These are phyloP conservation scores for Callithrix jacchus DNA, from an alignment of 2,113 vertebrate species.

Conservation along the genomic window DNA sequence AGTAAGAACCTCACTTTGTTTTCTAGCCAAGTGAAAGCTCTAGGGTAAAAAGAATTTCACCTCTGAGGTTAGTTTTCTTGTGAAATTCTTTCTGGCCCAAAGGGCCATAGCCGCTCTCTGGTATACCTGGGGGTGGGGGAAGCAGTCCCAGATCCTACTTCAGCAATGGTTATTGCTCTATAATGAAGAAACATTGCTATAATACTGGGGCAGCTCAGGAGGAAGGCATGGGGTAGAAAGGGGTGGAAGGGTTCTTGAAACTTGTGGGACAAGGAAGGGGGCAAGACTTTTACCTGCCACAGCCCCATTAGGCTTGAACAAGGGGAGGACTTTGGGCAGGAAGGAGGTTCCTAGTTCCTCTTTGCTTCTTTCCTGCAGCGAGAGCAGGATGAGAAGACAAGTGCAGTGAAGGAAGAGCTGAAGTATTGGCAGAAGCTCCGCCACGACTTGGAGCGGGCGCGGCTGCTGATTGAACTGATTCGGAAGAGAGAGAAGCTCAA, in stretches of 20 bases:
- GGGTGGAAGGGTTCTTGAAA: background rate
- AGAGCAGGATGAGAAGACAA: constrained; percentile 95
- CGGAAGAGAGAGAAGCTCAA: constrained; percentile 98
- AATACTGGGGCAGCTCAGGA: background rate
- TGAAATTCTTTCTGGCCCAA: constrained; percentile 42
- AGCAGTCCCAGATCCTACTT: background rate
- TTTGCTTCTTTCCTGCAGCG: constrained; percentile 80
- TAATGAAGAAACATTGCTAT: background rate
- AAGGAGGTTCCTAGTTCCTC: background rate
- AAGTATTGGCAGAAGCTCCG: constrained; percentile 99
- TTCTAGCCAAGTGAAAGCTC: constrained; percentile 37
- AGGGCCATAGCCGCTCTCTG: background rate
- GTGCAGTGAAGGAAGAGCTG: constrained; percentile 93
- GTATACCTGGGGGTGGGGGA: background rate
- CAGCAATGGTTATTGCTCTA: background rate
- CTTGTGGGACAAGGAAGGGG: background rate
- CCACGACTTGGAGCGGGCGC: constrained; percentile 94
- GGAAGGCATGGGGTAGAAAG: background rate
- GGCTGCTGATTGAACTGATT: constrained; percentile 96
- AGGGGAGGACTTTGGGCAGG: background rate
- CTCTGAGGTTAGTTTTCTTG: constrained; percentile 46
- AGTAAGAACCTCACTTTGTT: background rate
- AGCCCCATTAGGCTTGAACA: background rate
- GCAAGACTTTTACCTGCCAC: background rate
- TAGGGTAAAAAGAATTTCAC: constrained; percentile 24